A percentile compares a stretch with the other conserved stretches of the same genome.
phyloP scores from a whole-genome alignment of 2,113 vertebrate genomes.

The Thalassarche chlororhynchos region DNA sequence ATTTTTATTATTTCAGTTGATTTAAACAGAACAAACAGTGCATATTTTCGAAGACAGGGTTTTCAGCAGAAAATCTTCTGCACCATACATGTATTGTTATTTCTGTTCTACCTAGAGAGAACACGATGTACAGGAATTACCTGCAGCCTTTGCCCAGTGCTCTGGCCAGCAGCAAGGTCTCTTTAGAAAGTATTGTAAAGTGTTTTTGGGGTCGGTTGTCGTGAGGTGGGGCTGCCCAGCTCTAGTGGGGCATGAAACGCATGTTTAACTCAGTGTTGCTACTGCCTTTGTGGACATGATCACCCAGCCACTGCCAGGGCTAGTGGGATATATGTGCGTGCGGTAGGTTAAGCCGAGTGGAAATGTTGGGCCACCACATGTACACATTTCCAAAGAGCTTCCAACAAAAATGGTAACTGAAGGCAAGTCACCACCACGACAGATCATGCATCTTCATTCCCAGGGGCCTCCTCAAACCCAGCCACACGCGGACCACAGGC shows the following conservation, averaged over 20 bases:
- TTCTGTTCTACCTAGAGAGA: background rate
- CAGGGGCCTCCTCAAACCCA: background rate
- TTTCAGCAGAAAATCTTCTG: background rate
- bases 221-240: background rate
- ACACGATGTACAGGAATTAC: rapidly evolving
- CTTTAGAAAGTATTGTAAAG: background rate
- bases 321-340: rapidly evolving
- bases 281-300: background rate
- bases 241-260: rapidly evolving
- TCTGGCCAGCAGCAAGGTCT: background rate
- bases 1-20: background rate
- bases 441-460: background rate
- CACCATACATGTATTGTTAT: background rate
- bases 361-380: background rate
- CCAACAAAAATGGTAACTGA: background rate
- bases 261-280: background rate
- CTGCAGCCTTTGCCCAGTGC: background rate
- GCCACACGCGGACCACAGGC: background rate
- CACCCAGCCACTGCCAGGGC: background rate
- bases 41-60: background rate
- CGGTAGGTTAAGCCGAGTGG: background rate
- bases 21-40: background rate
- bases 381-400: background rate
- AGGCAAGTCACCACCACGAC: background rate
- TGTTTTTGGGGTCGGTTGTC: background rate